Evolutionary conservation across 2,113 vertebrate genomes (phyloP), one percentile per base, ranked within the genome.

Genomic region (Opisthocomus hoazin): DNA sequence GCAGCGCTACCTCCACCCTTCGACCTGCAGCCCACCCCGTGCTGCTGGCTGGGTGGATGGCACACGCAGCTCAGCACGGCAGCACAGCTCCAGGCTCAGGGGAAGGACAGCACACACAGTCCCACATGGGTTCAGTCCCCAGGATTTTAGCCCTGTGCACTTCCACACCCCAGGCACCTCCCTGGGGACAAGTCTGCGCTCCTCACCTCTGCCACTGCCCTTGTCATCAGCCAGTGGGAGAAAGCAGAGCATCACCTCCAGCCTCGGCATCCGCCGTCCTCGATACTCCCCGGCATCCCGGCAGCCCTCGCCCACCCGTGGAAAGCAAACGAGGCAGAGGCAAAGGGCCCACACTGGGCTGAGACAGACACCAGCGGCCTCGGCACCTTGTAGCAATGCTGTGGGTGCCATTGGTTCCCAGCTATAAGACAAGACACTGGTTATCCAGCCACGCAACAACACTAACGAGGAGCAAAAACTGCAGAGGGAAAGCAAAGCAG

Each of bases 391-490:
- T 9, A 10, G 64, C 1, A 32, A 29, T 3, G 1, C 54, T 43
- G 41, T 1, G 0, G n/a, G 46, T 73, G 79, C 60, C 37, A 30
- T 11, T 29, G 60, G 51, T 75, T 15, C 11, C 70, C 70, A 36
- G 64, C 45, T 17, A 17, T 3, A 39, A 65, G 60, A 10, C 54
- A 22, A 74, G 60, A 10, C 54, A 53, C 26, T 21, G 17, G 16
- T 74, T 53, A 39, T 8, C 69, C 64, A 30, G 10, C 48, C 12
- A 3, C 1, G 5, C 4, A 48, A 16, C 54, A 48, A 1, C 26
- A 11, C 46, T 11, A 29, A 23, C 0, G 0, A 61, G 30, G 37
- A 11, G 46, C 45, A 46, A 0, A 8, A 76, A 48, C 56, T 0
- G 10, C 39, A 77, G 68, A 16, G 20, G 39, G 46, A 70, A 83